A percentile compares a stretch with the other conserved stretches of the same genome.
Conservation (phyloP, 1,140 invertebrate species). For the Drosophila varians region DNA sequence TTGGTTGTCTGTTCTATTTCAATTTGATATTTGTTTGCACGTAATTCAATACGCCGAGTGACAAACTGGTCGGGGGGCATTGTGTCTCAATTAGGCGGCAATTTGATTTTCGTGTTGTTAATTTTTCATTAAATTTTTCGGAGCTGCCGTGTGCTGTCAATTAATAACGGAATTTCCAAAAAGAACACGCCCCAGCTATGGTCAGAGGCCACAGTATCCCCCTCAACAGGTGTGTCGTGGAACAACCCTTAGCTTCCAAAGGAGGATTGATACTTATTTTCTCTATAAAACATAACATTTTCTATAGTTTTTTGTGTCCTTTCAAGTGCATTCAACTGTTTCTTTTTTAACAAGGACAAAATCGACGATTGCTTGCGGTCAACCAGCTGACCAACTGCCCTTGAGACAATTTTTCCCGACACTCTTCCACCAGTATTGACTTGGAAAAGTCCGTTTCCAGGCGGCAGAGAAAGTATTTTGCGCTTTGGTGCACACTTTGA, state of each 20-base stretch:
- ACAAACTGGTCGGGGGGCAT: slow-evolving; percentile 21
- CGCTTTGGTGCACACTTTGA: slow-evolving; percentile 69
- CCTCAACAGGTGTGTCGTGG: slow-evolving; percentile 57
- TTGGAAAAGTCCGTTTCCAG: neutral
- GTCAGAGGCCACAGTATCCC: slow-evolving; percentile 22
- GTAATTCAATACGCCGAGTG: slow-evolving; percentile 69
- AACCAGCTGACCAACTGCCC: slow-evolving; percentile 68
- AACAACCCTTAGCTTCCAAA: slow-evolving; percentile 8
- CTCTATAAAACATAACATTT: neutral
- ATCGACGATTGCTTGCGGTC: slow-evolving; percentile 18
- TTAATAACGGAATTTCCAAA: slow-evolving; percentile 68
- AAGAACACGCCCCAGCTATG: slow-evolving; percentile 48
- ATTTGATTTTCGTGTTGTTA: slow-evolving; percentile 79
- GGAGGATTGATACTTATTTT: neutral
- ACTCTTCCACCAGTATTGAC: slow-evolving; percentile 36
- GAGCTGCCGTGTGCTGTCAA: slow-evolving; percentile 68
- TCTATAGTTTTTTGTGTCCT: neutral
- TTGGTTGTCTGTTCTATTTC: slow-evolving; percentile 45
- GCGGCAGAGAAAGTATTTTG: slow-evolving; percentile 14
- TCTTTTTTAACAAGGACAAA: slow-evolving; percentile 60
- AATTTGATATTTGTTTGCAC: slow-evolving; percentile 63
- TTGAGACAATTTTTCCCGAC: slow-evolving; percentile 37
- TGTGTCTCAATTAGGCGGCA: slow-evolving; percentile 78
- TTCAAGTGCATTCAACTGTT: slow-evolving; percentile 67
- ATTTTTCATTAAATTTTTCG: slow-evolving; percentile 77